These are phyloP conservation scores for Cantharis rufa DNA, from an alignment of 2,888 invertebrate species.

Conservation along the genomic window DNA sequence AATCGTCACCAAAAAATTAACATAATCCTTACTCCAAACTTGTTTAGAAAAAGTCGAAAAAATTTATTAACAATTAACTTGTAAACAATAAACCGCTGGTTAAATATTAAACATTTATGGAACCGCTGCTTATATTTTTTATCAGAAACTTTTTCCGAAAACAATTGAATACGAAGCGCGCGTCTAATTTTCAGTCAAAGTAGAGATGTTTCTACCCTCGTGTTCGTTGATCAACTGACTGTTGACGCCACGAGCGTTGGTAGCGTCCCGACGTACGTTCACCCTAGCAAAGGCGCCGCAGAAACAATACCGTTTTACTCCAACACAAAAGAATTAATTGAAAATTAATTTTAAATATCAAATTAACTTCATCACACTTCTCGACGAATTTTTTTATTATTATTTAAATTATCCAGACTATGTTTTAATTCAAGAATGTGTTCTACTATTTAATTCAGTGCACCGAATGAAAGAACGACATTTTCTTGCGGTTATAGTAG, in stretches of 20 bases:
- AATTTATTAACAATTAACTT: background rate
- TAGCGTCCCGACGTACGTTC: conserved; percentile 45
- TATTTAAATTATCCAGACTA: background rate
- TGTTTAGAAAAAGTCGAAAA: background rate
- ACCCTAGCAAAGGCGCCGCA: conserved; percentile 46
- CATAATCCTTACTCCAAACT: background rate
- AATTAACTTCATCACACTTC: background rate
- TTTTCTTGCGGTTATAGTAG: background rate
- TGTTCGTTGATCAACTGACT: conserved; percentile 27
- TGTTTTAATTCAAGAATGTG: background rate
- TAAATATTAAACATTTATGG: background rate
- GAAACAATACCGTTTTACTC: conserved; percentile 42
- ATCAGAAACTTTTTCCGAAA: conserved; percentile 2
- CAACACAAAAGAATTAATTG: conserved; percentile 1
- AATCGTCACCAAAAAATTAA: background rate
- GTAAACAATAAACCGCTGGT: background rate
- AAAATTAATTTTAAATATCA: background rate
- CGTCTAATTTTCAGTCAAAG: conserved; percentile 5
- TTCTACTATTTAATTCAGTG: background rate
- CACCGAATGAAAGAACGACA: background rate
- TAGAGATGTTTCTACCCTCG: conserved; percentile 14
- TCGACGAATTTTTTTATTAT: background rate
- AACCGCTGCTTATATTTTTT: background rate
- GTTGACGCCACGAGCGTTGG: conserved; percentile 34
- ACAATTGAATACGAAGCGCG: conserved; percentile 9